A percentile compares a stretch with the other conserved stretches of the same genome.
These are phyloP conservation scores for Puffinus mauretanicus DNA, from an alignment of 2,113 vertebrate genomes.

Conservation along the genomic window DNA sequence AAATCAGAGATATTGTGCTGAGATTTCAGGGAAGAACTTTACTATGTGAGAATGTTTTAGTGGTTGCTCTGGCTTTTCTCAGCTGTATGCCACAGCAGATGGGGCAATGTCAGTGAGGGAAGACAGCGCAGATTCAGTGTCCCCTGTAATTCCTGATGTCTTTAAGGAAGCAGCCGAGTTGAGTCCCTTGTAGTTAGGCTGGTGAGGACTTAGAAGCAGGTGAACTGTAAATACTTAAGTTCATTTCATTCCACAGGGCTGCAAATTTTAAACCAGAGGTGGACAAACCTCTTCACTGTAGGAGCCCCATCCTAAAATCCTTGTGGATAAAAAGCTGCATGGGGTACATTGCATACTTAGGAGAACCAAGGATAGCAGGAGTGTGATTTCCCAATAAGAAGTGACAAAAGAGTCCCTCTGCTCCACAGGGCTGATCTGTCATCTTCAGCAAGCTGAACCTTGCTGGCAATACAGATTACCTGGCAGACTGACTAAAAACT, in stretches of 20 bases:
- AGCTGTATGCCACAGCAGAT: neutral
- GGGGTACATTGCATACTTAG: neutral
- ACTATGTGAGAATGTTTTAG: neutral
- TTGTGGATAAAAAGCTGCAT: neutral
- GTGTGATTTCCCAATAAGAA: neutral
- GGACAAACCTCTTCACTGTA: neutral
- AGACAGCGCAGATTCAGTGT: neutral
- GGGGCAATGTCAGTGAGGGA: neutral
- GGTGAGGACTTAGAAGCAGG: neutral
- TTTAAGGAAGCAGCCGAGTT: neutral
- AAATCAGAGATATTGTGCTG: neutral
- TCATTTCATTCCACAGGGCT: neutral
- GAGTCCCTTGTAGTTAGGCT: neutral
- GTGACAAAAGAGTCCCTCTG: neutral
- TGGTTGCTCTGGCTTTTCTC: neutral
- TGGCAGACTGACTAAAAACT: neutral
- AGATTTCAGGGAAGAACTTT: neutral
- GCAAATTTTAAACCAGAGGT: neutral
- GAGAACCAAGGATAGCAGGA: neutral
- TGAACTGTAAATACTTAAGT: neutral
- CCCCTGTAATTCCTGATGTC: neutral
- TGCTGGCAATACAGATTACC: neutral
- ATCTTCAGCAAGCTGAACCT: neutral
- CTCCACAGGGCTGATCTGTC: neutral
- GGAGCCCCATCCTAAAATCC: neutral